A percentile compares a stretch with the other conserved stretches of the same genome.
phyloP scores from a whole-genome alignment of 2,113 vertebrate species.

The Callaeas wilsoni region DNA sequence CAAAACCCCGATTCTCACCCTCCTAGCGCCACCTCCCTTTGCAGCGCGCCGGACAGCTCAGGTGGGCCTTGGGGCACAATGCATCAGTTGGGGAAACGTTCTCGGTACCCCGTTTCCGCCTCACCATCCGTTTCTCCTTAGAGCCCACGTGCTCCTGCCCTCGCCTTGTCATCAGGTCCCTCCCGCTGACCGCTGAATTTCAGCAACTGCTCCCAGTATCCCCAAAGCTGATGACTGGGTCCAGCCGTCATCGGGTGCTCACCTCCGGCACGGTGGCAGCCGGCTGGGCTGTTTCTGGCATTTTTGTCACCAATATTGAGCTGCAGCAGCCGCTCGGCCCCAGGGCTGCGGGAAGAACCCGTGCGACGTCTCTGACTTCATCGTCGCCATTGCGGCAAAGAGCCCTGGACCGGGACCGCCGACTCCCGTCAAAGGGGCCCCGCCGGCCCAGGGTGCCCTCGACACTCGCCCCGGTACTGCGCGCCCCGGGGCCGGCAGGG shows the following conservation, averaged over 20 bases:
- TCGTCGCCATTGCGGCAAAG: neutral
- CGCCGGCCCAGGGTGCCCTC: no score
- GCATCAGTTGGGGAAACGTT: neutral
- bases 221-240: no score
- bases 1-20: neutral
- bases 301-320: neutral
- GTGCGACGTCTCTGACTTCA: neutral
- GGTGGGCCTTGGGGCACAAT: neutral
- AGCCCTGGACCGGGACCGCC: neutral
- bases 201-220: neutral
- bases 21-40: neutral
- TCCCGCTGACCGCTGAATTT: neutral
- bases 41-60: neutral
- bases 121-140: neutral
- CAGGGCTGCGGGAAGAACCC: neutral
- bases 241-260: neutral
- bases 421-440: neutral
- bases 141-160: neutral
- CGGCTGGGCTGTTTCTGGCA: neutral
- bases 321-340: neutral
- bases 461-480: fast-evolving
- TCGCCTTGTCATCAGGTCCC: neutral
- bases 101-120: neutral
- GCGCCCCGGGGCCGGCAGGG: neutral
- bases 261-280: neutral